Conservation (phyloP, 2,888 invertebrate species). For the Matsumyia berberina region DNA sequence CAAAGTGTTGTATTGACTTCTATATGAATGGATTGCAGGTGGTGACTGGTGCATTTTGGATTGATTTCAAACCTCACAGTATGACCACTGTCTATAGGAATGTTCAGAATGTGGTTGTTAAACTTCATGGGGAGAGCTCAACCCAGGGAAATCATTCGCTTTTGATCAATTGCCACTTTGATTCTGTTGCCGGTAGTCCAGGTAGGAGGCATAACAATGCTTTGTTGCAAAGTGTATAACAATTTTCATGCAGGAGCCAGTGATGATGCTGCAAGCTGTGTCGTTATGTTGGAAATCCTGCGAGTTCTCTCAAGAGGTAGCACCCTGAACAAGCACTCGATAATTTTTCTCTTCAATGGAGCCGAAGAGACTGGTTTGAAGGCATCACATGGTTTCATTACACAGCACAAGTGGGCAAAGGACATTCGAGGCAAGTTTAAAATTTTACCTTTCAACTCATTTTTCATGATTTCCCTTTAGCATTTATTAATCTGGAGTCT, state of each 20-base stretch:
- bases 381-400: conserved; percentile 95
- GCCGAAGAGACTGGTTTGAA: conserved; percentile 89
- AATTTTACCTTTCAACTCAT: background rate
- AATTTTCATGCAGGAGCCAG: conserved; percentile 78
- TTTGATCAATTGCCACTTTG: conserved; percentile 96
- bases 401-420: conserved; percentile 93
- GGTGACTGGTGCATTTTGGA: conserved; percentile 90
- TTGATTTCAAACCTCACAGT: conserved; percentile 89
- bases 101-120: conserved; percentile 92
- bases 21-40: conserved; percentile 77
- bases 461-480: conserved; percentile 79
- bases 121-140: conserved; percentile 86
- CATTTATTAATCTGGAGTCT: conserved; percentile 94
- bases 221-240: no score
- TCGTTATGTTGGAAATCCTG: conserved; percentile 88
- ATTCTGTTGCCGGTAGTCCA: conserved; percentile 94
- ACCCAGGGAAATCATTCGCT: conserved; percentile 86
- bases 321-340: conserved; percentile 85
- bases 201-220: conserved; percentile 83
- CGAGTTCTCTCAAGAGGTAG: conserved; percentile 85
- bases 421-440: conserved; percentile 84
- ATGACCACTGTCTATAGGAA: conserved; percentile 93
- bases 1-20: conserved; percentile 80
- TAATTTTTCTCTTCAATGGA: conserved; percentile 90
- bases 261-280: conserved; percentile 85